Evolutionary conservation across 2,797 vertebrate genomes (phyloP), one percentile per base, ranked within the genome.

Genomic region (Artibeus jamaicensis): DNA sequence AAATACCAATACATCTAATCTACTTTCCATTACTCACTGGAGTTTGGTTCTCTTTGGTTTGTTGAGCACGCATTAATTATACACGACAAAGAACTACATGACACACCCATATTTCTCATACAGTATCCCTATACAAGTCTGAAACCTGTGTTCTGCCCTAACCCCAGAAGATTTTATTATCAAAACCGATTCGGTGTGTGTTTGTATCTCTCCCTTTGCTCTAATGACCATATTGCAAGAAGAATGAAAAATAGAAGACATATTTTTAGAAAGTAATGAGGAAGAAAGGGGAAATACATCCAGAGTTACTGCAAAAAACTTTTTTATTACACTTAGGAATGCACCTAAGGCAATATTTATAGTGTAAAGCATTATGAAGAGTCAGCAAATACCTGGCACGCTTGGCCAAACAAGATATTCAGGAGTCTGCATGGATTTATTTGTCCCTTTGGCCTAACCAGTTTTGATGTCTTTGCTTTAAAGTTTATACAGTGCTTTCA

Each of bases 221-320:
- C 32, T 85, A 76, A 42, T 55, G 14, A 32, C 46, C 22, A 15
- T 42, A 46, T 4, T 71, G 53, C 70, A 87, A 86, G 46, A 78
- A 86, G 32, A 93, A 93, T 73, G 44, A 91, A 32, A 91, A 81
- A 77, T 68, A 37, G 8, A 57, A 89, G 59, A 29, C 18, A 81
- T 57, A 44, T 71, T 79, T 71, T 94, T 89, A 76, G 55, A 83
- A 96, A 74, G 26, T 55, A 93, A 87, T 39, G 34, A 91, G 67
- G 57, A 42, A 81, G 5, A 84, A 86, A 81, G 55, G 39, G 42
- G 15, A 59, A 79, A 37, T 32, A 22, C 53, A 24, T 55, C 55
- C 39, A 68, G 42, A 76, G 22, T 68, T 55, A 87, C 42, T 71
- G 71, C 4, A 73, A 59, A 5, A 89, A 87, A 84, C 2, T 48